Conservation (phyloP, 2,113 vertebrate genomes). For the Globicephala melas region DNA sequence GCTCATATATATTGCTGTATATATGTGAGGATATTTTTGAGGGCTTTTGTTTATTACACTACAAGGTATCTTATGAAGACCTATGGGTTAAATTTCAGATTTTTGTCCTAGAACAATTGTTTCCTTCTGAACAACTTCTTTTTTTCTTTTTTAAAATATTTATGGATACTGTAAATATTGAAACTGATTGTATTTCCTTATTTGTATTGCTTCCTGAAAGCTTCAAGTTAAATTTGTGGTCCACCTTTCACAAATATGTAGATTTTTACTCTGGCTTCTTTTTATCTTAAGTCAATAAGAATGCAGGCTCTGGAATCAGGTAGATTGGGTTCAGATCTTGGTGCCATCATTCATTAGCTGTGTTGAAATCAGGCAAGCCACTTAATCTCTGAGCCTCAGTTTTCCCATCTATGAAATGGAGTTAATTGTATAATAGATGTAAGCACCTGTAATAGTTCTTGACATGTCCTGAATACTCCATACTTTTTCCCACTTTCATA, state of each 20-base stretch:
- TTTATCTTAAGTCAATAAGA: neutral
- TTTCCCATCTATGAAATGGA: neutral
- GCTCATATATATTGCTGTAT: neutral
- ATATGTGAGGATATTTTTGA: neutral
- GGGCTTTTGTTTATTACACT: neutral
- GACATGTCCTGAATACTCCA: neutral
- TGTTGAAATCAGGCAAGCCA: neutral
- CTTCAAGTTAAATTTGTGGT: neutral
- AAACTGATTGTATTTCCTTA: neutral
- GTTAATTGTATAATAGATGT: neutral
- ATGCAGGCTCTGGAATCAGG: neutral
- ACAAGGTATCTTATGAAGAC: neutral
- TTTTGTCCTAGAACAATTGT: conserved; percentile 26
- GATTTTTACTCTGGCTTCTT: neutral
- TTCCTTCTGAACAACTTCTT: neutral
- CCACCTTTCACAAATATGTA: neutral
- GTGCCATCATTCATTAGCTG: neutral
- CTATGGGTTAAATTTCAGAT: neutral
- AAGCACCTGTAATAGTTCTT: neutral
- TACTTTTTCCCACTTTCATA: neutral
- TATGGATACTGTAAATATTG: neutral
- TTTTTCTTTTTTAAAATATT: neutral
- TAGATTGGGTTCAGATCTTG: neutral
- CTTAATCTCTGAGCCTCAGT: neutral
- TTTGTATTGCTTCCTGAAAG: conserved; percentile 27